Evolutionary conservation across 2,888 invertebrate genomes (phyloP).

Genomic region (Polydrusus cervinus): DNA sequence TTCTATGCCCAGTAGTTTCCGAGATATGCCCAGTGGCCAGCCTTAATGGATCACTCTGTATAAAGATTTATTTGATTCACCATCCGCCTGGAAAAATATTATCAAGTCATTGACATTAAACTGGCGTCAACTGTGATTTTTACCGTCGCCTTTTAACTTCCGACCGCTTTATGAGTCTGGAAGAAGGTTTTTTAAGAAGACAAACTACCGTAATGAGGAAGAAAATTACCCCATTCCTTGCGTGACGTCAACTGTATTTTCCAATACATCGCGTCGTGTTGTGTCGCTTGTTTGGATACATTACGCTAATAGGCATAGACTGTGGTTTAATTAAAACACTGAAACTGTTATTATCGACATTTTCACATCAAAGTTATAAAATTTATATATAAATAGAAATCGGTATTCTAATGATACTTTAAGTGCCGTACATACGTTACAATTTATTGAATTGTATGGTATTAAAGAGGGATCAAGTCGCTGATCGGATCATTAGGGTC

Average conservation of each 20-base stretch:
- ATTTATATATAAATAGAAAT: background rate
- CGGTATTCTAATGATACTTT: background rate
- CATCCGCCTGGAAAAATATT: background rate
- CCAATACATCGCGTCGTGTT: slow-evolving; percentile 13
- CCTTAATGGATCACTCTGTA: background rate
- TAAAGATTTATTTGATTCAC: no score
- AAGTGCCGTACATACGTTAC: background rate
- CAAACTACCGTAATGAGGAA: slow-evolving; percentile 15
- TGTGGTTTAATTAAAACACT: slow-evolving; percentile 2
- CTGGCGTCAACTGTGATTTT: slow-evolving; percentile 9
- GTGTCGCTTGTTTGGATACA: slow-evolving; percentile 6
- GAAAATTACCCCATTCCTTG: slow-evolving; percentile 21
- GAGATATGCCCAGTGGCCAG: no score
- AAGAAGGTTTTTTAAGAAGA: slow-evolving; percentile 6
- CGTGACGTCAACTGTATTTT: slow-evolving; percentile 15
- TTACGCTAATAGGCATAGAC: background rate
- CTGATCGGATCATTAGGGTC: no score
- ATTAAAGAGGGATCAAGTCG: no score
- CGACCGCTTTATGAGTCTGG: background rate
- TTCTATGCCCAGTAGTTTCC: no score
- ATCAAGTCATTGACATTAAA: slow-evolving; percentile 6
- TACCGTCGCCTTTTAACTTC: slow-evolving; percentile 1
- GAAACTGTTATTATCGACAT: slow-evolving; percentile 8
- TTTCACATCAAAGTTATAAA: background rate
- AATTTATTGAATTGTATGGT: background rate